These are phyloP conservation scores for Crax fasciolata DNA, from an alignment of 2,797 vertebrate genomes.

Conservation along the genomic window DNA sequence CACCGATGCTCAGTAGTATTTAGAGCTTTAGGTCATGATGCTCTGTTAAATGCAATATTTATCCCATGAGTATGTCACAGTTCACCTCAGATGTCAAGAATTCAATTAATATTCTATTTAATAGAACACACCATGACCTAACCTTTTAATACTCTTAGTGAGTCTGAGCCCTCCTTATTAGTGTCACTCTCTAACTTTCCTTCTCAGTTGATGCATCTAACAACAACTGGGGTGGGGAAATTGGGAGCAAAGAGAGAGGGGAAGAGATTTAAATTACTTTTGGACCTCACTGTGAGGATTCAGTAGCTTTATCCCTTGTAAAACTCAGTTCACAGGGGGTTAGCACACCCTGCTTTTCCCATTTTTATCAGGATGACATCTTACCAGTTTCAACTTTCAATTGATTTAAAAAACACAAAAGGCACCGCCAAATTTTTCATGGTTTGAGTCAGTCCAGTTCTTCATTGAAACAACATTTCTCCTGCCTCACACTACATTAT, in stretches of 20 bases:
- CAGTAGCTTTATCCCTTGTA: conserved; percentile 43
- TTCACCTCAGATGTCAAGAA: conserved; percentile 69
- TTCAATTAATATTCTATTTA: conserved; percentile 74
- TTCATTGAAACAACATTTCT: not conserved
- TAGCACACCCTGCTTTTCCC: not conserved
- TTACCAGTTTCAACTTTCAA: not conserved
- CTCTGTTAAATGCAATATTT: conserved; percentile 71
- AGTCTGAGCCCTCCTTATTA: conserved; percentile 46
- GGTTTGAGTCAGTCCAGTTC: not conserved
- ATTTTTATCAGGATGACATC: not conserved
- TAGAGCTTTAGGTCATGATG: conserved; percentile 50
- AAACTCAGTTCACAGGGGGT: not conserved
- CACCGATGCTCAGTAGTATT: conserved; percentile 28
- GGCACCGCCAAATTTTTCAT: not conserved
- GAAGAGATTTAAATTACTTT: conserved; percentile 30
- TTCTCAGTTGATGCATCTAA: conserved; percentile 46
- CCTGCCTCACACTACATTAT: not conserved
- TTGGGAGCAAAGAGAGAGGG: conserved; percentile 18
- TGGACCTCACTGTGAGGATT: conserved; percentile 58
- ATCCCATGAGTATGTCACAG: conserved; percentile 69
- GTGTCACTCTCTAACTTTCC: conserved; percentile 61
- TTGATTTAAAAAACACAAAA: not conserved
- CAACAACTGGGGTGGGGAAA: conserved; percentile 48
- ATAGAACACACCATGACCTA: conserved; percentile 62
- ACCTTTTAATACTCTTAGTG: conserved; percentile 65